phyloP scores from a whole-genome alignment of 2,797 vertebrate species.

The Astyanax mexicanus region DNA sequence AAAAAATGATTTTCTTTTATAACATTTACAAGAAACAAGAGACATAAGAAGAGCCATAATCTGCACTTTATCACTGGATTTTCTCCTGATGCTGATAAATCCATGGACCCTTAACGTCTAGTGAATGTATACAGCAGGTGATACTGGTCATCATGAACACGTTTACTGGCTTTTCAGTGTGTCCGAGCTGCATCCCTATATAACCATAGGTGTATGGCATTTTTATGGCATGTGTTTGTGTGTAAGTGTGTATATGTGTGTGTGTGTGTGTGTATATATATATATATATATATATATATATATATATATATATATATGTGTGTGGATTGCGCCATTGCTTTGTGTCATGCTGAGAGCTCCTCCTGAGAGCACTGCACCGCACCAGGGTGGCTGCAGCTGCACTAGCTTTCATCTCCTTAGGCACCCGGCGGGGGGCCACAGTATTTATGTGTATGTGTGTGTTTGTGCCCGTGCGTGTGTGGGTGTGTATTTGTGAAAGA shows the following conservation, averaged over 20 bases:
- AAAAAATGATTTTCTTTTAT: not conserved
- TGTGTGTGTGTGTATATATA: slow-evolving; percentile 38
- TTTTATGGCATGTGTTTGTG: slow-evolving; percentile 34
- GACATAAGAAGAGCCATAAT: too few species aligned
- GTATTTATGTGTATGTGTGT: slow-evolving; percentile 54
- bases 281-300: slow-evolving; percentile 35
- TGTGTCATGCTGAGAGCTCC: slow-evolving; percentile 62
- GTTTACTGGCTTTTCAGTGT: not conserved
- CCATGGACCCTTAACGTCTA: not conserved
- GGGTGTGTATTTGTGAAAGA: slow-evolving; percentile 30
- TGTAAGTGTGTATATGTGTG: slow-evolving; percentile 37
- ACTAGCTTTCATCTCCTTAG: slow-evolving; percentile 70
- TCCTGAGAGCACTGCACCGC: slow-evolving; percentile 68
- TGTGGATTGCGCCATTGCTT: slow-evolving; percentile 48
- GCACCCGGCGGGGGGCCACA: slow-evolving; percentile 48
- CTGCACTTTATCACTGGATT: not conserved
- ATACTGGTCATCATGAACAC: not conserved
- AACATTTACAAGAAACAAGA: too few species aligned
- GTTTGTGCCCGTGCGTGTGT: slow-evolving; percentile 46
- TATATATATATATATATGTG: slow-evolving; percentile 36
- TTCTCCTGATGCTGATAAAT: not conserved
- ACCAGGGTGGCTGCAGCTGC: slow-evolving; percentile 67
- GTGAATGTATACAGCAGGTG: not conserved
- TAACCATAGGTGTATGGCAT: slow-evolving; percentile 15
- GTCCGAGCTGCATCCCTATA: slow-evolving; percentile 31